Evolutionary conservation across 2,888 invertebrate genomes (phyloP), one percentile per base, ranked within the genome.

Genomic region (Auanema freiburgensis): DNA sequence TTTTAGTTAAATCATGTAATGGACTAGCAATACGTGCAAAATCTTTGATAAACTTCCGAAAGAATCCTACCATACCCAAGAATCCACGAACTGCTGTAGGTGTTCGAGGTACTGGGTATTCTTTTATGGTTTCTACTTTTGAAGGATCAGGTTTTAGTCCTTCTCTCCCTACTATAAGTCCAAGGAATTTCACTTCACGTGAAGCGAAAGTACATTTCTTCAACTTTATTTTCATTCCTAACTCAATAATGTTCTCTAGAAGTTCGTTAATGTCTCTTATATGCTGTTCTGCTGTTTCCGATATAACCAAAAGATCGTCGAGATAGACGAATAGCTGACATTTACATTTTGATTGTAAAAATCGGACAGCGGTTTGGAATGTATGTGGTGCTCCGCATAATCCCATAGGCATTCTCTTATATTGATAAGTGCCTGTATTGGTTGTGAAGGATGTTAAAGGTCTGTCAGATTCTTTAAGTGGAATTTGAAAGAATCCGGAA

Each of bases 31-130:
- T 60, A 8, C 40, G 49, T 0, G 77, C 76, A 51, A 59, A 77
- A n/a, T 59, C 23, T 16, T 25, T 21, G 21, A 77, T 58, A 46
- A 72, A 77, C n/a, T 57, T 18, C 1, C 77, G 63, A 46, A 70
- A 72, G 52, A 72, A 77, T 10, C 56, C 57, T 0, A 57, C 43
- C 24, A 65, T 56, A n/a, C 77, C 76, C 6, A 77, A 16, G 46
- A 66, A 76, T 24, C 23, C 40, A 25, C 69, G 12, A 1, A 70
- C 55, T 44, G 54, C 65, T 14, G 63, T 65, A 21, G 50, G 18
- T 10, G 62, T 57, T 12, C 43, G 57, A 11, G 72, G 72, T 5
- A 21, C 8, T 1, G 69, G 67, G 56, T 51, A 67, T 1, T 65
- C 41, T 4, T 11, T 6, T 12, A 71, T 65, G 2, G 65, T 62